A percentile compares a stretch with the other conserved stretches of the same genome.
Evolutionary conservation across 2,888 invertebrate genomes (phyloP).

Genomic region (Stratiomys singularior): DNA sequence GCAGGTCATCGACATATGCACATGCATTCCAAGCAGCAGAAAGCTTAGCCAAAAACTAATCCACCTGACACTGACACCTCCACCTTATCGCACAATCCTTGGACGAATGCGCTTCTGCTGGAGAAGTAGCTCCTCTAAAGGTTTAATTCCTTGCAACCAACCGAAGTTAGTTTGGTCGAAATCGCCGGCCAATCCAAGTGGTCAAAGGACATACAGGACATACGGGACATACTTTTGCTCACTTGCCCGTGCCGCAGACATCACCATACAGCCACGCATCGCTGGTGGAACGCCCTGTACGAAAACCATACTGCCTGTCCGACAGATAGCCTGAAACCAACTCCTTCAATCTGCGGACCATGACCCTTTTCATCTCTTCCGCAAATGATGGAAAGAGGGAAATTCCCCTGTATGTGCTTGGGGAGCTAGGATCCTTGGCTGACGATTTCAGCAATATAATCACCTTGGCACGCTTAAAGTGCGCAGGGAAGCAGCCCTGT

Average conservation of each 20-base stretch:
- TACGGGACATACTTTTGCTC: too few relatives aligned
- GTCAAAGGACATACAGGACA: too few relatives aligned
- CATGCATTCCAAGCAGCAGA: background rate
- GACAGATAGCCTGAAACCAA: too few relatives aligned
- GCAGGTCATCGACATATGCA: constrained; percentile 11
- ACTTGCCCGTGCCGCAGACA: background rate
- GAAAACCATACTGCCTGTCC: background rate
- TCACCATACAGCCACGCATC: background rate
- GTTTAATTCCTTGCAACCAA: too few relatives aligned
- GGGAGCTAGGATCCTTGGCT: background rate
- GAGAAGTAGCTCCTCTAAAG: too few relatives aligned
- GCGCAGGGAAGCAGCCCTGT: background rate
- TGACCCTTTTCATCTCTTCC: background rate
- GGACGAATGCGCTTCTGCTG: background rate
- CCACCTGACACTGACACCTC: background rate
- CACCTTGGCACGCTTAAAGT: background rate
- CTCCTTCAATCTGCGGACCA: too few relatives aligned
- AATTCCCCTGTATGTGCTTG: background rate
- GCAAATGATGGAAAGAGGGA: background rate
- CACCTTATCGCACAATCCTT: background rate
- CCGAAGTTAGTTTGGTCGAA: too few relatives aligned
- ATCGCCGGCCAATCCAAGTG: too few relatives aligned
- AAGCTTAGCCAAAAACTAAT: background rate
- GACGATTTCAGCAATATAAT: background rate
- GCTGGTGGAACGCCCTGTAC: background rate